Conservation (phyloP, 2,113 vertebrate genomes). For the Dolichallabes microphthalmus region DNA sequence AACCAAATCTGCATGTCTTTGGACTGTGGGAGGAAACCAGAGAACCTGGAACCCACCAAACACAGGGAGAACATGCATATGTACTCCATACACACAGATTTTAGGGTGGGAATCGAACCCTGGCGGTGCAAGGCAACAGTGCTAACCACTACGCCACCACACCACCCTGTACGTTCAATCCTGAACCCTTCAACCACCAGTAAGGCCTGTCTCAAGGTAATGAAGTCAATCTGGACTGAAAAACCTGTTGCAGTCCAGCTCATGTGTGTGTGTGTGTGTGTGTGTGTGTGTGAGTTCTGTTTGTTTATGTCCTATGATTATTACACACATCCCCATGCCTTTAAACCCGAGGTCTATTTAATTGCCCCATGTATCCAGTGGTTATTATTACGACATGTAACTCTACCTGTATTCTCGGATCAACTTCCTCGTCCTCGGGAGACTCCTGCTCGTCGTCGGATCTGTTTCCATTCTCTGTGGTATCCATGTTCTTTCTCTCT, state of each 20-base stretch:
- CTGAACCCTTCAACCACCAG: not conserved
- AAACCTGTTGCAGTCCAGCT: not conserved
- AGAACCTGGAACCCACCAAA: no score
- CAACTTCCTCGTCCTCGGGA: constrained; percentile 81
- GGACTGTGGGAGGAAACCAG: no score
- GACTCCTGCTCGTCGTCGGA: constrained; percentile 62
- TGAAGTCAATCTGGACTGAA: not conserved
- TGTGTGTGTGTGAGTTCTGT: not conserved
- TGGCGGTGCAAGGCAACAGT: no score
- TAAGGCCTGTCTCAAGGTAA: no score
- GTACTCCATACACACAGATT: no score
- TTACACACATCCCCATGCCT: not conserved
- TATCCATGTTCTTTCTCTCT: constrained; percentile 3
- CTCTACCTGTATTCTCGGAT: constrained; percentile 89
- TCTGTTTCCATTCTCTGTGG: constrained; percentile 53
- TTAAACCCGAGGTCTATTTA: not conserved
- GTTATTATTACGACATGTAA: not conserved
- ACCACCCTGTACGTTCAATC: not conserved
- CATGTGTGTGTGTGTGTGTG: no score
- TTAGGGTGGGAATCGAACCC: no score
- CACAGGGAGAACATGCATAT: no score
- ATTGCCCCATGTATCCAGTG: not conserved
- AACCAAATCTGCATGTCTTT: no score
- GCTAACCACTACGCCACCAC: no score
- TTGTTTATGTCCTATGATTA: not conserved